Conservation (phyloP, 2,888 invertebrate species). For the Leucophenga maculata region DNA sequence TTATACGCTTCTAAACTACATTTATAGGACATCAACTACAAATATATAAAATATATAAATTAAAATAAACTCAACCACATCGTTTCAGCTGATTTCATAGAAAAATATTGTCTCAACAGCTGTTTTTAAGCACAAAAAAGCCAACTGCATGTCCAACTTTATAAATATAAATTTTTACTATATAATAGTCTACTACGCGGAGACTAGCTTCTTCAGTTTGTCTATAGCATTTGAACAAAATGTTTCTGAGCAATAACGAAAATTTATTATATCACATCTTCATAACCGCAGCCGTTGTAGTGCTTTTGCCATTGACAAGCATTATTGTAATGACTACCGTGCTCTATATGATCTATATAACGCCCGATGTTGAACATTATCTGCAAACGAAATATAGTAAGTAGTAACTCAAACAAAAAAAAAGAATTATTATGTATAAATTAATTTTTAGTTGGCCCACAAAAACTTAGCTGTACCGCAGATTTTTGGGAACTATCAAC, state of each 20-base stretch:
- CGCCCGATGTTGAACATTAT: background rate
- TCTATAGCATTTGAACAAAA: background rate
- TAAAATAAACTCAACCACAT: no score
- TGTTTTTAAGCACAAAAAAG: background rate
- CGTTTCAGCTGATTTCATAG: no score
- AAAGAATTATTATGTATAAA: background rate
- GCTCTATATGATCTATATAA: constrained; percentile 8
- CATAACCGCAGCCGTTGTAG: background rate
- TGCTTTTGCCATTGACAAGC: background rate
- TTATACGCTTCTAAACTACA: no score
- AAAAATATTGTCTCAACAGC: no score
- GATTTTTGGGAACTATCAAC: background rate
- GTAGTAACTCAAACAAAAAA: background rate
- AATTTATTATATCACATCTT: background rate
- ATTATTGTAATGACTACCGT: constrained; percentile 1
- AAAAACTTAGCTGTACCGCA: background rate
- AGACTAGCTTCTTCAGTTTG: background rate
- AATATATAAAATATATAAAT: no score
- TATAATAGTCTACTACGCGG: no score
- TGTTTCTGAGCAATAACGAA: background rate
- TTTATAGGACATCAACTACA: no score
- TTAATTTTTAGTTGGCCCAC: background rate
- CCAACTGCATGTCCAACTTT: no score
- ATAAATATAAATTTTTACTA: background rate
- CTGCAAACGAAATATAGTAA: background rate